A percentile compares a stretch with the other conserved stretches of the same genome.
Conservation (phyloP, 1,140 invertebrate genomes). For the Lamellibrachia luymesi region DNA sequence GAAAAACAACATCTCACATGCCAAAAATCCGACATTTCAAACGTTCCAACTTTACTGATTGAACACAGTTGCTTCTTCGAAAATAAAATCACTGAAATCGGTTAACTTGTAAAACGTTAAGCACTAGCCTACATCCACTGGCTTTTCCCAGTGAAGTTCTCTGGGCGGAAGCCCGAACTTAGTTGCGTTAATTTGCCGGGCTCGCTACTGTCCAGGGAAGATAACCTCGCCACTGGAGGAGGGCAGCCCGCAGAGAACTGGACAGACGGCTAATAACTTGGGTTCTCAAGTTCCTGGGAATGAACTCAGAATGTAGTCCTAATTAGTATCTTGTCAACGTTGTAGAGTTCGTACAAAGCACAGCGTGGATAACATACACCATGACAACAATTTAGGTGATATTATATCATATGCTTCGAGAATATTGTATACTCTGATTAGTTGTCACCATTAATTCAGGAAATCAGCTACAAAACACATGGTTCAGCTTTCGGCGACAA, state of each 20-base stretch:
- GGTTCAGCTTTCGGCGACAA: too few relatives aligned
- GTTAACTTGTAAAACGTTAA: too few relatives aligned
- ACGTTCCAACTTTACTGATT: too few relatives aligned
- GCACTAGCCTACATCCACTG: not conserved
- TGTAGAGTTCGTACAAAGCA: not conserved
- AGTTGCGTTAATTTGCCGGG: not conserved
- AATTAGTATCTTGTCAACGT: not conserved
- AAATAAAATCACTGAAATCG: too few relatives aligned
- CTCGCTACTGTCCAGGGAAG: not conserved
- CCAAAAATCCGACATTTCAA: too few relatives aligned
- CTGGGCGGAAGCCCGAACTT: not conserved
- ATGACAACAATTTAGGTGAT: not conserved
- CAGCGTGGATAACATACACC: not conserved
- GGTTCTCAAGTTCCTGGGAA: not conserved
- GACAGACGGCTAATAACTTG: not conserved
- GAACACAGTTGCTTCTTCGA: too few relatives aligned
- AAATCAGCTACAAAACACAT: too few relatives aligned
- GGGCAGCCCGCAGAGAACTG: not conserved
- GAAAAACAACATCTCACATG: too few relatives aligned
- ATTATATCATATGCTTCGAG: not conserved
- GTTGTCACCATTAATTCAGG: not conserved
- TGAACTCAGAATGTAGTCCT: not conserved
- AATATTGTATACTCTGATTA: not conserved
- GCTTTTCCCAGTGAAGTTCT: not conserved
- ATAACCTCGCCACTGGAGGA: not conserved